Evolutionary conservation across 1,140 invertebrate species (phyloP), one percentile per base, ranked within the genome.

Genomic region (Drosophila mauritiana): DNA sequence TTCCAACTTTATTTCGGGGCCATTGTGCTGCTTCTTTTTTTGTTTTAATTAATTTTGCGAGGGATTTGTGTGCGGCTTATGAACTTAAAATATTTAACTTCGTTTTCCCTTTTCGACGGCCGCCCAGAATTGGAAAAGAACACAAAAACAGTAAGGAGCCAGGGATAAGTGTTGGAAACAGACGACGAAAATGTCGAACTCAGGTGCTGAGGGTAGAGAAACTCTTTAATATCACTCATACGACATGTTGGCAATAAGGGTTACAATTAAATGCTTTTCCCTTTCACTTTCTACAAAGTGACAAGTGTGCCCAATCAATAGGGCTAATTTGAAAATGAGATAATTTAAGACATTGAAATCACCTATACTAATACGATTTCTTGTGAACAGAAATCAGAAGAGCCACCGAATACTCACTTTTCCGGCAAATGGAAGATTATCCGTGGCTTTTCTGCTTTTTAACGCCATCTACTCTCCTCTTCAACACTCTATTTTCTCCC

Each of bases 51-150:
- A 86, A 86, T 82, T 75, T 82, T 78, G 20, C 52, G 22, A 62
- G 70, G 78, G 83, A 80, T 84, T 84, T 80, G 53, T 59, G 67
- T 54, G 49, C 31, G 76, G 82, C 82, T 86, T 86, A 86, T 76
- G 45, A 88, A 86, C 82, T 86, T 86, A 78, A 88, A 88, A 86
- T 86, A 76, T 79, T 84, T 82, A 56, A 54, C 73, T 54, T 77
- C 22, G 54, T 59, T 57, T 49, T 39, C n/a, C 8, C n/a, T 58
- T 58, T 20, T 20, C 17, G 42, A 10, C 13, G n/a, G 12, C 11
- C 3, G 3, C 5, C 10, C 25, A 15, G 48, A 57, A 46, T 11
- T 13, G 36, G n/a, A 15, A 31, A 64, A 56, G 31, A n/a, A 45
- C 40, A 36, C 17, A 69, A 82, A 46, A 65, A 67, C 56, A 77